These are phyloP conservation scores for Hafferia zeledoni DNA, from an alignment of 2,797 vertebrate species.

Conservation along the genomic window DNA sequence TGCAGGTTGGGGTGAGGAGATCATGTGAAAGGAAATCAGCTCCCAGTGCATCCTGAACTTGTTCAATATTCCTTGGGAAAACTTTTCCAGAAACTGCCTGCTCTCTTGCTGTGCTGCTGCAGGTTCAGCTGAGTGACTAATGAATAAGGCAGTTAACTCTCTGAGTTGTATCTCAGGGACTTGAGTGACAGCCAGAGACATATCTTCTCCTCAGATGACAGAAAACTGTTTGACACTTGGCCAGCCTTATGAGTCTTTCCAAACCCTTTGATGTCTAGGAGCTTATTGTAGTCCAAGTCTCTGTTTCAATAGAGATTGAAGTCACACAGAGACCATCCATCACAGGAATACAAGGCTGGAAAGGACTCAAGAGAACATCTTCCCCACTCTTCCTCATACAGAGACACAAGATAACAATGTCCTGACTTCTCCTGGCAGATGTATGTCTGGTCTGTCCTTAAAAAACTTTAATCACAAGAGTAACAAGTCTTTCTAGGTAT, in stretches of 20 bases:
- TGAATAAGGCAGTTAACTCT: not conserved
- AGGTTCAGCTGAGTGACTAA: not conserved
- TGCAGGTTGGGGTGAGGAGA: not conserved
- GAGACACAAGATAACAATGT: not conserved
- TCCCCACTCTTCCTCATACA: rapidly evolving
- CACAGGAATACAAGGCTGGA: not conserved
- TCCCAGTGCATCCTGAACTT: not conserved
- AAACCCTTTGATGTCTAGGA: not conserved
- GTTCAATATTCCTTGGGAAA: not conserved
- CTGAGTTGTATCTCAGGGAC: not conserved
- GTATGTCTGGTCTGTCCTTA: not conserved
- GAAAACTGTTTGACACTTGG: not conserved
- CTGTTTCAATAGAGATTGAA: not conserved
- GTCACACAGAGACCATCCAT: not conserved
- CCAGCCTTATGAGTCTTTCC: not conserved
- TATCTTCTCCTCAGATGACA: not conserved
- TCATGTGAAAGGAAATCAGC: not conserved
- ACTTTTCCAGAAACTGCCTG: not conserved
- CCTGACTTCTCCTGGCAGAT: not conserved
- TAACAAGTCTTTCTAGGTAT: not conserved
- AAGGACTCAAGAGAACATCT: not conserved
- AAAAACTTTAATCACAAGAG: not conserved
- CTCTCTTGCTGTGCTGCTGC: not conserved
- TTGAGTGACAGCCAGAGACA: not conserved
- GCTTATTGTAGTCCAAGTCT: not conserved